Evolutionary conservation across 2,888 invertebrate species (phyloP).

Genomic region (Dryobotodes eremita): DNA sequence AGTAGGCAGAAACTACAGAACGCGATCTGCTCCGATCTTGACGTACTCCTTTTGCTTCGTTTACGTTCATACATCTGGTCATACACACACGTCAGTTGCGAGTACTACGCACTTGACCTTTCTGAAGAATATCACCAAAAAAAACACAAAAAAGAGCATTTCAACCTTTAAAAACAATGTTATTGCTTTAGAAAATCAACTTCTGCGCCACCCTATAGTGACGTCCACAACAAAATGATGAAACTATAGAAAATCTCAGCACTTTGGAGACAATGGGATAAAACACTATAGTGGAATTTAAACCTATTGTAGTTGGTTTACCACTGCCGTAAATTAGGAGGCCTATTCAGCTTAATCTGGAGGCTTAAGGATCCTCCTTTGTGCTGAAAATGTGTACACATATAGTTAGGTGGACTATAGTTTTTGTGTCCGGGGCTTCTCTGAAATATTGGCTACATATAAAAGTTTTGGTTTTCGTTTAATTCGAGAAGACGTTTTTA

Average conservation of each 20-base stretch:
- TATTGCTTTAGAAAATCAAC: background rate
- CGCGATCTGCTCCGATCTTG: too few species aligned
- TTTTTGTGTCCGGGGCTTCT: background rate
- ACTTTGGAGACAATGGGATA: constrained; percentile 31
- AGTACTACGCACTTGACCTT: too few species aligned
- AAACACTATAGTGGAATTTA: constrained; percentile 41
- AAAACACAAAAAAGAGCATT: too few species aligned
- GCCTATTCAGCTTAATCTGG: constrained; percentile 46
- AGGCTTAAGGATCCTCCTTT: constrained; percentile 36
- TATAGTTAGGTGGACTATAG: constrained; percentile 26
- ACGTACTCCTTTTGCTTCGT: too few species aligned
- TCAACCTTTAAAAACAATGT: too few species aligned
- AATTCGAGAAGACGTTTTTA: too few species aligned
- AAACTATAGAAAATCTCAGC: constrained; percentile 24
- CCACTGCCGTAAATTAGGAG: constrained; percentile 53
- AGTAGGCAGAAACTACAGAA: too few species aligned
- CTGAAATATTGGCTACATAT: background rate
- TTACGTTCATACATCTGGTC: too few species aligned
- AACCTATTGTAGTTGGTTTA: constrained; percentile 39
- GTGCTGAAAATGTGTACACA: constrained; percentile 18
- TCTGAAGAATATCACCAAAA: too few species aligned
- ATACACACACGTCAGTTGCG: too few species aligned
- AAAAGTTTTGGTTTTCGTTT: background rate
- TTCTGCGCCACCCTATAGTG: background rate
- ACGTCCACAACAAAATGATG: constrained; percentile 4